Percentiles rank a stretch among this genome's conserved stretches.
Conservation (phyloP, 2,113 vertebrate genomes). For the Tangachromis dhanisi region DNA sequence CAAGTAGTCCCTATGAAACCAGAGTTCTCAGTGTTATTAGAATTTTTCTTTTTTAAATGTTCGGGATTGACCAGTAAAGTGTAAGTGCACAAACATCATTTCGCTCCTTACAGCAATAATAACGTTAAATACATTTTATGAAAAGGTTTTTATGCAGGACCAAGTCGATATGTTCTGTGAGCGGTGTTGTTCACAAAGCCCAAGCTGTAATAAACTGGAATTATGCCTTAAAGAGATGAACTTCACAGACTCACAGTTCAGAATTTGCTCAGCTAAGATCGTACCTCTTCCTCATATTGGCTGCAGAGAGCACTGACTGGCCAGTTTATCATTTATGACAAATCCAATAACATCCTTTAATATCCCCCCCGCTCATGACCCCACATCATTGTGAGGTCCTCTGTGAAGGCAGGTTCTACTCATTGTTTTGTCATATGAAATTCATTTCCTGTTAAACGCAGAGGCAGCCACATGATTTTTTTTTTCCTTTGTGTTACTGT, state of each 20-base stretch:
- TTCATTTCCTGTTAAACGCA: conserved; percentile 15
- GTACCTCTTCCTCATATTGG: background rate
- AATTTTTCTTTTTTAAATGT: background rate
- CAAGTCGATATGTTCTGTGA: background rate
- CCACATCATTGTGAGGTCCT: background rate
- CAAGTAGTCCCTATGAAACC: background rate
- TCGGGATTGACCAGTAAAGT: background rate
- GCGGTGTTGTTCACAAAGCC: background rate
- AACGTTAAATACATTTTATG: background rate
- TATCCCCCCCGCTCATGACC: background rate
- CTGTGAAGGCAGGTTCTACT: background rate
- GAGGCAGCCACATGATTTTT: background rate
- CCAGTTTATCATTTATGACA: background rate
- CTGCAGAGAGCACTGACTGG: background rate
- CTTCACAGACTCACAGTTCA: background rate
- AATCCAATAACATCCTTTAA: background rate
- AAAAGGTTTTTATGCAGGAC: background rate
- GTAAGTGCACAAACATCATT: background rate
- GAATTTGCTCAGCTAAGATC: background rate
- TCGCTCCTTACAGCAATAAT: background rate
- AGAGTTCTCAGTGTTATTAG: background rate
- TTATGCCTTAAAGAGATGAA: background rate
- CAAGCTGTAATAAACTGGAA: background rate
- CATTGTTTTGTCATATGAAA: background rate
- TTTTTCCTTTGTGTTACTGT: background rate